Percentiles rank a stretch among this genome's conserved stretches.
Conservation (phyloP, 2,888 invertebrate genomes). For the Gonocerus acuteangulatus region DNA sequence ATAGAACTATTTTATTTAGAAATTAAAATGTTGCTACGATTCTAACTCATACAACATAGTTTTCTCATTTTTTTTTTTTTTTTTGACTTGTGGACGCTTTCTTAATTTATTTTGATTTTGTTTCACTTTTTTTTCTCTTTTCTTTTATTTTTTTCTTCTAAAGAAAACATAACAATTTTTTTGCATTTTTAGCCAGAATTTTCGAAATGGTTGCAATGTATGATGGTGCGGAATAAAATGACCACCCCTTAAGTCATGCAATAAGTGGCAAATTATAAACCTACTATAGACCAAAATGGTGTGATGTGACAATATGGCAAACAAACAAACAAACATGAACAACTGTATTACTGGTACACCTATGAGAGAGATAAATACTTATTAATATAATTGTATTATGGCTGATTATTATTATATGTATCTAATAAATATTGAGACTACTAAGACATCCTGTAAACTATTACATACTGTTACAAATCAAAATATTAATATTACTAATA, state of each 20-base stretch:
- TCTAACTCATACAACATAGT: constrained; percentile 25
- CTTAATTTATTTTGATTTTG: constrained; percentile 30
- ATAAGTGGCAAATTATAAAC: constrained; percentile 26
- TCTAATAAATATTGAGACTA: constrained; percentile 39
- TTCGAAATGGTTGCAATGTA: constrained; percentile 31
- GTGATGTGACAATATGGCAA: constrained; percentile 30
- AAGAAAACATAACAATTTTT: not conserved
- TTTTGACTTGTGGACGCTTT: constrained; percentile 29
- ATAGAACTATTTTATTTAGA: constrained; percentile 21
- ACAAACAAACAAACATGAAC: constrained; percentile 38
- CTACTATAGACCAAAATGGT: constrained; percentile 27
- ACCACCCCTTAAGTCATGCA: constrained; percentile 32
- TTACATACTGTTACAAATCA: constrained; percentile 37
- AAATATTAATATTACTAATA: constrained; percentile 33
- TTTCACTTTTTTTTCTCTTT: constrained; percentile 7
- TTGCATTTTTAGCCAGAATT: constrained; percentile 6
- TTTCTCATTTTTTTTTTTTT: not conserved
- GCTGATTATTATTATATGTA: constrained; percentile 36
- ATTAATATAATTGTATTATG: constrained; percentile 37
- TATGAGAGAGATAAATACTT: constrained; percentile 37
- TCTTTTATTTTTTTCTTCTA: not conserved
- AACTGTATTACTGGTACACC: constrained; percentile 37
- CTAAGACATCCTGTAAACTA: constrained; percentile 39
- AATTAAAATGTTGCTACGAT: constrained; percentile 25
- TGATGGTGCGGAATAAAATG: constrained; percentile 29